phyloP scores from a whole-genome alignment of 2,113 vertebrate genomes.

The Chauna torquata region DNA sequence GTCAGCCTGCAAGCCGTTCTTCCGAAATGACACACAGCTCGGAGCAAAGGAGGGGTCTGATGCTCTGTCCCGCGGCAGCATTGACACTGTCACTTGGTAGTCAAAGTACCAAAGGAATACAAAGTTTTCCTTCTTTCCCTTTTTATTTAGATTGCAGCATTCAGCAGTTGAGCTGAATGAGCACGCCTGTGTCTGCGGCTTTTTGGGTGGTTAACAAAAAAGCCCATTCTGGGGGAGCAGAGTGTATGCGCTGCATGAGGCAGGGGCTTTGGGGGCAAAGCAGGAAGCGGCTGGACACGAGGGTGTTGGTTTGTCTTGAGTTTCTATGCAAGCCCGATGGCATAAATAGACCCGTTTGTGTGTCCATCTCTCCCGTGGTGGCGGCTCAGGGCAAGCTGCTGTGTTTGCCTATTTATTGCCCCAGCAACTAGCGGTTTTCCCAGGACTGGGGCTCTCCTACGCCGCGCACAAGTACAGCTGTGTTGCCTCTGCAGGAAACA shows the following conservation, averaged over 20 bases:
- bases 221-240: neutral
- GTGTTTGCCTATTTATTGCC: neutral
- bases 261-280: neutral
- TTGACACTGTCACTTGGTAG: neutral
- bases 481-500: neutral
- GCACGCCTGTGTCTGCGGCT: neutral
- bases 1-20: neutral
- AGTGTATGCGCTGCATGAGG: neutral
- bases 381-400: conserved; percentile 18
- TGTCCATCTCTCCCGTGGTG: neutral
- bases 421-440: neutral
- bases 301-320: neutral
- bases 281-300: neutral
- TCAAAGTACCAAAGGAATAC: neutral
- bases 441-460: neutral
- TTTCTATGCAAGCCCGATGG: neutral
- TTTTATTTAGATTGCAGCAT: neutral
- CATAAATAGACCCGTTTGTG: neutral
- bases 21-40: neutral
- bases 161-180: neutral
- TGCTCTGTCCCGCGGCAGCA: neutral
- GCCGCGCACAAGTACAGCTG: neutral
- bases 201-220: neutral
- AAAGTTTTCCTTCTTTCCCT: conserved; percentile 4
- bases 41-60: conserved; percentile 13